phyloP scores from a whole-genome alignment of 2,797 vertebrate species.

The Neosilurus hyrtlii region DNA sequence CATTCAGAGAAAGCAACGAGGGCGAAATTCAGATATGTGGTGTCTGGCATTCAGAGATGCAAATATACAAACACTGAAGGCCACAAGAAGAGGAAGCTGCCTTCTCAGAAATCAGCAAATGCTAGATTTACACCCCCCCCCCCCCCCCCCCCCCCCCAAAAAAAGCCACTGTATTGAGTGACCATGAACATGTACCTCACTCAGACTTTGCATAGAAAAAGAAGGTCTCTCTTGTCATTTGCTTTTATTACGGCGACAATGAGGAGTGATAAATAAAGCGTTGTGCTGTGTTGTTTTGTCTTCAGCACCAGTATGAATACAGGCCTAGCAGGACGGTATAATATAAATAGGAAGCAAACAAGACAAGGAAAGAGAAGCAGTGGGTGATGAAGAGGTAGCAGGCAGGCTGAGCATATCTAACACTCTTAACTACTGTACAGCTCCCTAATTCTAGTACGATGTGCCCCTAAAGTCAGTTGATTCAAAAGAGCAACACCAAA shows the following conservation, averaged over 20 bases:
- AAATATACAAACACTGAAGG: constrained; percentile 18
- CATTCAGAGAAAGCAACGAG: constrained; percentile 42
- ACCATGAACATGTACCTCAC: constrained; percentile 59
- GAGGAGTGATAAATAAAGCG: constrained; percentile 36
- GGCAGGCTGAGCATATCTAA: constrained; percentile 55
- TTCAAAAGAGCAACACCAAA: constrained; percentile 5
- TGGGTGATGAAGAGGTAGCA: constrained; percentile 44
- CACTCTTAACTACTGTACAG: constrained; percentile 45
- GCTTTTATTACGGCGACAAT: constrained; percentile 47
- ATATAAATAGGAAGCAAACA: constrained; percentile 3
- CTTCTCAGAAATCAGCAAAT: constrained; percentile 37
- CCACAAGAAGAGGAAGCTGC: constrained; percentile 46
- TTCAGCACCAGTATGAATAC: constrained; percentile 68
- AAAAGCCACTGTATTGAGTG: constrained; percentile 51
- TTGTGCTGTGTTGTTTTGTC: constrained; percentile 40
- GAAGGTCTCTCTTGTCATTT: constrained; percentile 68
- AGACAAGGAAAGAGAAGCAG: background rate
- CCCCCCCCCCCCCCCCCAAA: too few relatives aligned
- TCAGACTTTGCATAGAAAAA: constrained; percentile 80
- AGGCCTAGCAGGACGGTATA: constrained; percentile 53
- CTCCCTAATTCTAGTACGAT: constrained; percentile 29
- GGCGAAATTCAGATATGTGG: constrained; percentile 33
- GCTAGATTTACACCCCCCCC: background rate
- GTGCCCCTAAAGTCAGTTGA: constrained; percentile 15
- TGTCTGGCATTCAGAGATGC: constrained; percentile 10